A percentile compares a stretch with the other conserved stretches of the same genome.
phyloP scores from a whole-genome alignment of 2,888 invertebrate species.

The Lasioglossum calceatum region DNA sequence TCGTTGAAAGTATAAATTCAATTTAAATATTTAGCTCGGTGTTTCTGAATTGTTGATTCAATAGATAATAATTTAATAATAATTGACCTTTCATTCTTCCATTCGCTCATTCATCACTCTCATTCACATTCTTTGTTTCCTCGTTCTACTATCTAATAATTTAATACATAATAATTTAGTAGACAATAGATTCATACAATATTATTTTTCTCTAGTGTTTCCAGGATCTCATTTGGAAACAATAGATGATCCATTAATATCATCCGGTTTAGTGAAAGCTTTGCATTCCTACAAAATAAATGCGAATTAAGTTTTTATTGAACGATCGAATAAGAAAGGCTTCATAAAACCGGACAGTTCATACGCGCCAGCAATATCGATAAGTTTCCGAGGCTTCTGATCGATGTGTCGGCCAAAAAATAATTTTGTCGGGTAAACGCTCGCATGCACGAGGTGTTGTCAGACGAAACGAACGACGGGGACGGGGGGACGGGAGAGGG shows the following conservation, averaged over 20 bases:
- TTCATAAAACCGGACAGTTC: neutral
- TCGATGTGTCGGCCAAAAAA: neutral
- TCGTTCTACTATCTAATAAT: no score
- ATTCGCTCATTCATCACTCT: no score
- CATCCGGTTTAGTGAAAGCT: neutral
- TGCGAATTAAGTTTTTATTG: neutral
- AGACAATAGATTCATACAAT: no score
- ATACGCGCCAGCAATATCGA: neutral
- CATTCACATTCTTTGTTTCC: no score
- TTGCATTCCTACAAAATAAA: neutral
- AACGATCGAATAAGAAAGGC: neutral
- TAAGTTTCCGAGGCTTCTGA: neutral
- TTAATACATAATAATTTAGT: no score
- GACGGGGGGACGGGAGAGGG: neutral
- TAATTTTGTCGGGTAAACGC: neutral
- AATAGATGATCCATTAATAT: neutral
- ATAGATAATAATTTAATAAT: no score
- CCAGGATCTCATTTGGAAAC: no score
- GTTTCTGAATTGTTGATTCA: no score
- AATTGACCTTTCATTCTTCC: no score
- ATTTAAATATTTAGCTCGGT: no score
- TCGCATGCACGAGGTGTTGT: conserved; percentile 31
- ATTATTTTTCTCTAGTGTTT: no score
- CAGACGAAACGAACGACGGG: neutral
- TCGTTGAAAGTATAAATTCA: no score